Evolutionary conservation across 2,888 invertebrate genomes (phyloP).

Genomic region (Piscicola geometra): DNA sequence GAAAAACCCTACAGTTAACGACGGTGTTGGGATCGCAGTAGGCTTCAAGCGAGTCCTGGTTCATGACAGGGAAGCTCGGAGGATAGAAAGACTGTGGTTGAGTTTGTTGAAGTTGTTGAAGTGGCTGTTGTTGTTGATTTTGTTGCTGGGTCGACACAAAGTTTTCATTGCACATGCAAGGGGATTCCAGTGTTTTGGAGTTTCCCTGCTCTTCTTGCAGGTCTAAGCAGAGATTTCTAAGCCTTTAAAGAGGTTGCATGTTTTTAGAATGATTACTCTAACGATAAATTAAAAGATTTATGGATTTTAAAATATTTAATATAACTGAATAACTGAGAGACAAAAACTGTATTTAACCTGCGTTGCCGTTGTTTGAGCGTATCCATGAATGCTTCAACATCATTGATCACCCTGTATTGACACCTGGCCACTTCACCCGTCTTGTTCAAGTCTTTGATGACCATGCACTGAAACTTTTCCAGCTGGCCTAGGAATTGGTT

Average conservation of each 20-base stretch:
- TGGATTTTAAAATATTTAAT: too few relatives aligned
- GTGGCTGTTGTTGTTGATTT: too few relatives aligned
- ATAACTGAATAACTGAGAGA: not conserved
- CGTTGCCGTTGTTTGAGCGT: constrained; percentile 18
- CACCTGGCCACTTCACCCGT: constrained; percentile 33
- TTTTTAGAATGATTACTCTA: too few relatives aligned
- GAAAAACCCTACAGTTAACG: not conserved
- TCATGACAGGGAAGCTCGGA: not conserved
- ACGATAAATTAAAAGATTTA: too few relatives aligned
- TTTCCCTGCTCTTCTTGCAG: not conserved
- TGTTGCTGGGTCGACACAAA: not conserved
- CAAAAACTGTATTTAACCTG: constrained; percentile 6
- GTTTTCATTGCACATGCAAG: not conserved
- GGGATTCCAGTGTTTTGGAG: not conserved
- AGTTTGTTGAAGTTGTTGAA: too few relatives aligned
- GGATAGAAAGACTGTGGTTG: not conserved
- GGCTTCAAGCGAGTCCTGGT: constrained; percentile 4
- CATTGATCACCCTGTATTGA: constrained; percentile 32
- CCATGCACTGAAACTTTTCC: constrained; percentile 23
- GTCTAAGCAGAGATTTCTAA: not conserved
- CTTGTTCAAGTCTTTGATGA: constrained; percentile 23
- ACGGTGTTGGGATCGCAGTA: not conserved
- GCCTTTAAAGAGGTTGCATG: not conserved
- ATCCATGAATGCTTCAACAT: constrained; percentile 26
- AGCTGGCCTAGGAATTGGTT: constrained; percentile 21